A percentile compares a stretch with the other conserved stretches of the same genome.
Conservation (phyloP, 2,888 invertebrate species). For the Aphrophora alni region DNA sequence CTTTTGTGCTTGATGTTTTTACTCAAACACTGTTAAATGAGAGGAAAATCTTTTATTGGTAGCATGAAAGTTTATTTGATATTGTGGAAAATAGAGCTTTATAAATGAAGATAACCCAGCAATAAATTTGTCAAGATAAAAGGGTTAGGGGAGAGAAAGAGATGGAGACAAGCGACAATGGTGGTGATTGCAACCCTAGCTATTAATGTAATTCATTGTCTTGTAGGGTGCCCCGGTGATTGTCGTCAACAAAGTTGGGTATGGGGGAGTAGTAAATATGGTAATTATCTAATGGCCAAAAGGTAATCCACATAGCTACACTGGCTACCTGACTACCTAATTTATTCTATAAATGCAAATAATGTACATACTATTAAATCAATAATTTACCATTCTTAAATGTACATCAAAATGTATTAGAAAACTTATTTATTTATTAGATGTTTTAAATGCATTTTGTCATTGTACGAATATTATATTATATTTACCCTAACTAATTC, state of each 20-base stretch:
- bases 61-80: background rate
- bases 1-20: too few species aligned
- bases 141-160: background rate
- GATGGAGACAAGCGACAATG: background rate
- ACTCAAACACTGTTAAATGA: background rate
- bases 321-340: background rate
- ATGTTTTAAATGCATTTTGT: too few species aligned
- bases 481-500: too few species aligned
- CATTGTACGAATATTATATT: too few species aligned
- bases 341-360: background rate
- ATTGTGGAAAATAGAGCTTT: background rate
- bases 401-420: too few species aligned
- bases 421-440: too few species aligned
- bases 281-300: background rate
- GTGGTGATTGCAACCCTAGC: constrained; percentile 2
- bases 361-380: too few species aligned
- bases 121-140: background rate
- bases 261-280: background rate
- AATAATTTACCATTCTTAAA: too few species aligned
- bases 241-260: background rate
- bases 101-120: constrained; percentile 6
- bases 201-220: constrained; percentile 9
- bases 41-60: background rate
- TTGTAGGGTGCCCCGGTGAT: background rate
- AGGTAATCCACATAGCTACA: background rate